phyloP scores from a whole-genome alignment of 2,888 invertebrate species.

The Julus scandinavius region DNA sequence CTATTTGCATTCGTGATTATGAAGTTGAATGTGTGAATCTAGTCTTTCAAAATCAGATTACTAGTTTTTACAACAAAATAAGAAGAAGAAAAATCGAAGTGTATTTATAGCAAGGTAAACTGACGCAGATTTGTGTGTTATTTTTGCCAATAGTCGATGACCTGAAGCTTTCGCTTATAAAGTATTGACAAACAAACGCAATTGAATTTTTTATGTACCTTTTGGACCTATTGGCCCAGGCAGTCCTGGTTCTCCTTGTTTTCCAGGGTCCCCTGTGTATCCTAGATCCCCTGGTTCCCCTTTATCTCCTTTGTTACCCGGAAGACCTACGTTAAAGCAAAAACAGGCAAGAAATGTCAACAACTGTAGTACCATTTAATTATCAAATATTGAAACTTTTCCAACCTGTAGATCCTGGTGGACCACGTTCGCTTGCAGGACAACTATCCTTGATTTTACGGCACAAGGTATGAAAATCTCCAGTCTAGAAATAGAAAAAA shows the following conservation, averaged over 20 bases:
- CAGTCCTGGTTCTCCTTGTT: background rate
- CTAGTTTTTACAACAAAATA: background rate
- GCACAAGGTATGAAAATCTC: constrained; percentile 4
- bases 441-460: background rate
- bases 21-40: background rate
- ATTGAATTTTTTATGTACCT: background rate
- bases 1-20: constrained; percentile 31
- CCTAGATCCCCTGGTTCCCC: background rate
- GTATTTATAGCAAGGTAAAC: background rate
- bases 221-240: background rate
- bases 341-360: background rate
- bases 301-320: background rate
- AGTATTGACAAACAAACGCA: background rate
- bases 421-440: background rate
- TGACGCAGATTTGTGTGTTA: background rate
- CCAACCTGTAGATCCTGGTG: background rate
- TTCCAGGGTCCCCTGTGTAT: background rate
- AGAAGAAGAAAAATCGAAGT: background rate
- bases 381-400: background rate
- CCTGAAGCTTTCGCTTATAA: background rate
- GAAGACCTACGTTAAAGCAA: background rate
- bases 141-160: background rate
- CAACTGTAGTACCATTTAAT: background rate
- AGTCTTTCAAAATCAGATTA: background rate
- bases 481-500: background rate